A percentile compares a stretch with the other conserved stretches of the same genome.
Conservation (phyloP, 1,140 invertebrate genomes). For the Varroa destructor region DNA sequence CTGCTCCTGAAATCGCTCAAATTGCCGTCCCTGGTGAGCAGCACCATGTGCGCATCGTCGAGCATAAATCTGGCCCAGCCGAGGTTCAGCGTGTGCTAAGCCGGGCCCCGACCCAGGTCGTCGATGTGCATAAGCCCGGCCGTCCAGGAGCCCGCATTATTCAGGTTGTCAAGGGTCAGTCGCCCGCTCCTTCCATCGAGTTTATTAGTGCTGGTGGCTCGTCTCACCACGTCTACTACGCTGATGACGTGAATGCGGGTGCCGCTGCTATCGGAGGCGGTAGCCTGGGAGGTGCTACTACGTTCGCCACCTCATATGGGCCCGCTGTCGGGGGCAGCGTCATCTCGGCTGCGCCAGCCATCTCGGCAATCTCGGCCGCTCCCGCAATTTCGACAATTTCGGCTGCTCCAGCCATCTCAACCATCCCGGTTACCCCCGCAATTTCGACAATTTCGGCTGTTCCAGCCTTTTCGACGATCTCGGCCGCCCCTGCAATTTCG, state of each 20-base stretch:
- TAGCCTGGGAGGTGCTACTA: background rate
- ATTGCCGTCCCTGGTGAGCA: constrained; percentile 13
- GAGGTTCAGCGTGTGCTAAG: background rate
- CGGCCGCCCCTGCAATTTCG: constrained; percentile 1
- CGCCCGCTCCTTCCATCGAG: constrained; percentile 20
- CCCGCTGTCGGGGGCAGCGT: background rate
- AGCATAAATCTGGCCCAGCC: constrained; percentile 11
- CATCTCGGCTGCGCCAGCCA: background rate
- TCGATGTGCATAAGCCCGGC: constrained; percentile 21
- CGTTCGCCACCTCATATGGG: background rate
- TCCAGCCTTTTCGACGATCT: background rate
- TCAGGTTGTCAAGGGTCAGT: constrained; percentile 23
- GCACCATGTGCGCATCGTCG: constrained; percentile 13
- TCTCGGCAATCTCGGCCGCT: constrained; percentile 8
- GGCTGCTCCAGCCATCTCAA: background rate
- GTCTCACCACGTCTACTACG: constrained; percentile 25
- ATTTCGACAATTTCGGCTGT: background rate
- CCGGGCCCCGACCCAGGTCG: constrained; percentile 14
- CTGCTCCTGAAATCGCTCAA: background rate
- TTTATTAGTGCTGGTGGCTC: constrained; percentile 6
- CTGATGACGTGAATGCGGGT: constrained; percentile 19
- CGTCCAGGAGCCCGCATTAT: constrained; percentile 22
- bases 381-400: background rate
- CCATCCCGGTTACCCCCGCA: constrained; percentile 2
- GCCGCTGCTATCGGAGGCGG: constrained; percentile 9